Evolutionary conservation across 1,140 invertebrate species (phyloP), one percentile per base, ranked within the genome.

Genomic region (Brachionus calyciflorus): DNA sequence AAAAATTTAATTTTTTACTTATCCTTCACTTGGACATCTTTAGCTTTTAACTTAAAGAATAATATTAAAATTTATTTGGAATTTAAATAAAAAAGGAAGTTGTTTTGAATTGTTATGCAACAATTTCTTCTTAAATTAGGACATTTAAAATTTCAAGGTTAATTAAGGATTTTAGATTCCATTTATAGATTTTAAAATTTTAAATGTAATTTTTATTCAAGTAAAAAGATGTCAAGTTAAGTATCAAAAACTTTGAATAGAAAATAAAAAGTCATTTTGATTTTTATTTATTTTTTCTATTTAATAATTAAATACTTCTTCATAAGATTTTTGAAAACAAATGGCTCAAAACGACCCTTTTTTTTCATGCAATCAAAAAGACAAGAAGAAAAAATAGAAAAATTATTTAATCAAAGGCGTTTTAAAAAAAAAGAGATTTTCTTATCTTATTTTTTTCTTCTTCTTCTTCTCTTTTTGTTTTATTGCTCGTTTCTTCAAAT

Each of bases 401-500:
- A 65, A 30, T 65, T 65, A 65, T 30, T 65, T 14, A 65, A 65
- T 30, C 24, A 65, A 24, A 65, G 40, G 41, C 40, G 37, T 44
- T 44, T 60, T 60, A 60, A 60, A 30, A 60, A 55, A 55, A n/a
- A n/a, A n/a, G n/a, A 55, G 1, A 33, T 37, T 60, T 60, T 60
- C 55, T 60, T 60, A 60, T 60, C 55, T 37, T 60, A 33, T 60
- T 3, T 37, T 60, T 3, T 53, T 53, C 26, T 55, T 55, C 4
- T 26, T 26, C 5, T 24, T n/a, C 3, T 28, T 33, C 53, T 55
- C 2, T 14, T 9, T 55, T n/a, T 55, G 21, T 55, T n/a, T 28
- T 12, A n/a, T 14, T 55, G 12, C 33, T 28, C 6, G 5, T 37
- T 9, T 37, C 33, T 37, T 37, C 3, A 37, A 37, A 37, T 37